Evolutionary conservation across 2,888 invertebrate genomes (phyloP).

Genomic region (Ornithoptera alexandrae): DNA sequence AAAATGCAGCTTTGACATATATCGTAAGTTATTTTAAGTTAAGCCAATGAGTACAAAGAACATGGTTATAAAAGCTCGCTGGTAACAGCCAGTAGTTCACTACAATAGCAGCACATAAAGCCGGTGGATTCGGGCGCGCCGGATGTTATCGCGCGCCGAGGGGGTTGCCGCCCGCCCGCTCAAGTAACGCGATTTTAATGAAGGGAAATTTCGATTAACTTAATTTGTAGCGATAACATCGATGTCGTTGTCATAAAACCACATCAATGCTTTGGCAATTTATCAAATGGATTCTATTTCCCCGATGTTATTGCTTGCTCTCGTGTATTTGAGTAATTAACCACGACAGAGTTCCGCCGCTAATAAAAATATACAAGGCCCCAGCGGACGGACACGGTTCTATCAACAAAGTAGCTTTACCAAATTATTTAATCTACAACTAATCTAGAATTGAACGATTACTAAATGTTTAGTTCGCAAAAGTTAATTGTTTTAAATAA

Average conservation of each 20-base stretch:
- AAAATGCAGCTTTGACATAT: too few species aligned
- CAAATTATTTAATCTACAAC: too few species aligned
- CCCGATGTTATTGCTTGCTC: not conserved
- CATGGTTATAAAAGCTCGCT: not conserved
- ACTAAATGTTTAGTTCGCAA: too few species aligned
- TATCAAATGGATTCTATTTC: constrained; percentile 1
- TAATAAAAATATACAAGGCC: too few species aligned
- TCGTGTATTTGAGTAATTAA: not conserved
- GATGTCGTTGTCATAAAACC: not conserved
- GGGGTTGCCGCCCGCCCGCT: not conserved
- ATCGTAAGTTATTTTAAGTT: too few species aligned
- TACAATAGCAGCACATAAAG: constrained; percentile 1
- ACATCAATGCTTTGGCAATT: not conserved
- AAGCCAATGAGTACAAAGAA: too few species aligned
- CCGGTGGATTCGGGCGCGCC: not conserved
- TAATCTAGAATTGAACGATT: too few species aligned
- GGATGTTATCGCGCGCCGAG: constrained; percentile 12
- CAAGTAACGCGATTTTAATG: constrained; percentile 21
- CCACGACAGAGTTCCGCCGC: too few species aligned
- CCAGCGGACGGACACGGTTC: too few species aligned
- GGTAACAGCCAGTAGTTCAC: constrained; percentile 16
- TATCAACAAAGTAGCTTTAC: too few species aligned
- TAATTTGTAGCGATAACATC: constrained; percentile 16
- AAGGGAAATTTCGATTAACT: constrained; percentile 16
- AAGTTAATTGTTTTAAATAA: too few species aligned